phyloP scores from a whole-genome alignment of 2,113 vertebrate genomes.

The Rhegmatorhina hoffmannsi region DNA sequence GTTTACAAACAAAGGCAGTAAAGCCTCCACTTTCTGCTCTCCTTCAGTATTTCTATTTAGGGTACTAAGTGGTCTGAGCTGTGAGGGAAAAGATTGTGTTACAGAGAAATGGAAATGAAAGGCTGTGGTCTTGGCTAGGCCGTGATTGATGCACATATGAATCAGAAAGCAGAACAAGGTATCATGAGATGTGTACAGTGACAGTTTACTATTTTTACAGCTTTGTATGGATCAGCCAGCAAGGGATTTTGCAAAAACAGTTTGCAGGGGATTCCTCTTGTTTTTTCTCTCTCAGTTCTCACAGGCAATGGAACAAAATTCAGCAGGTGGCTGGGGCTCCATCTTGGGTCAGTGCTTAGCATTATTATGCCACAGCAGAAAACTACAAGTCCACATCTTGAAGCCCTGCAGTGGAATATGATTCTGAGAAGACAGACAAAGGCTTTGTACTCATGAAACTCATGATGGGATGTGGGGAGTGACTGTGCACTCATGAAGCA shows the following conservation, averaged over 20 bases:
- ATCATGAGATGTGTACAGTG: background rate
- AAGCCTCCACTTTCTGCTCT: background rate
- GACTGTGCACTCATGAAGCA: background rate
- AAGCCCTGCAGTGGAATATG: background rate
- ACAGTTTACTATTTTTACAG: background rate
- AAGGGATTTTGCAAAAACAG: background rate
- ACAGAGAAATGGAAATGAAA: background rate
- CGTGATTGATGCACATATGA: background rate
- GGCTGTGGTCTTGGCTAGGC: background rate
- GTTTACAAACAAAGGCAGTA: background rate
- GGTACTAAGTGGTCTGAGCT: background rate
- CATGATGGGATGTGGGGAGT: fast-evolving
- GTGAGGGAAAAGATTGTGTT: background rate
- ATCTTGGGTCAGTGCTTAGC: background rate
- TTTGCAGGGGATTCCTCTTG: background rate
- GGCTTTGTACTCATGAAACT: background rate
- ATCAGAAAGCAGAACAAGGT: background rate
- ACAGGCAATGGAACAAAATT: background rate
- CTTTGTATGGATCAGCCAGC: background rate
- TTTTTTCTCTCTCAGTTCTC: background rate
- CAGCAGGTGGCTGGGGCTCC: background rate
- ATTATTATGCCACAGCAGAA: background rate
- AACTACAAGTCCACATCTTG: background rate
- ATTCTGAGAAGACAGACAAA: background rate
- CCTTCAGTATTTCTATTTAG: background rate